Base-by-base conservation (phyloP, 1,140 invertebrate species). In the Helicoverpa armigera region DNA sequence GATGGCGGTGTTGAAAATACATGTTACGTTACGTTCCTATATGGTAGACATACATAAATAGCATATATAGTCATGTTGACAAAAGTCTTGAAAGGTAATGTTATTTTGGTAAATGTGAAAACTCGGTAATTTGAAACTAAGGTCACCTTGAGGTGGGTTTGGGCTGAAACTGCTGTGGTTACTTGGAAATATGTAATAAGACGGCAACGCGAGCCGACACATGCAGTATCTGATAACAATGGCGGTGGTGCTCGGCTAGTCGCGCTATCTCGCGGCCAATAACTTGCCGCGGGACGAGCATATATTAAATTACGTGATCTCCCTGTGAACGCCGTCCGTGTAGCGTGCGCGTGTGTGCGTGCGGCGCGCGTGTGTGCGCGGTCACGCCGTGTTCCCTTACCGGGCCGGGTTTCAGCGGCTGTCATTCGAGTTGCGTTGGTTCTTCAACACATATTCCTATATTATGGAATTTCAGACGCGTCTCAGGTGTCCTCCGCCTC, bases 301-400 rank as follows among this genome's bases (percentile, higher is more conserved):
- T 56, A 35, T 35, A 35, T 35, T 31, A 23, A n/a, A 63, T 35
- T 35, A 65, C 35, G 35, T 65, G 61, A 65, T 65, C 13, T 65
- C 35, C 61, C 35, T 65, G 31, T n/a, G 61, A 65, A 2, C 31
- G 29, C 31, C 53, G 23, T 23, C 18, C 29, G 23, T 23, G 23
- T 23, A 23, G 2, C 23, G 23, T 60, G 16, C 16, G 23, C 2
- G 54, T 11, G 58, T 29, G 58, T 60, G 16, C 18, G 18, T 60
- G 58, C 23, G 3, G 23, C 31, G 11, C 23, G 58, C 13, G 23
- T 29, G 18, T 61, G 58, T 61, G 18, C 29, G 58, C 58, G 2
- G 56, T 58, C 35, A 43, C 35, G 35, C 5, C 35, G 35, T 43
- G 35, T 43, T 43, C 35, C 5, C 35, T 43, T 43, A 43, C 35